Conservation (phyloP, 2,888 invertebrate genomes). For the Agonopterix alstromeriana region DNA sequence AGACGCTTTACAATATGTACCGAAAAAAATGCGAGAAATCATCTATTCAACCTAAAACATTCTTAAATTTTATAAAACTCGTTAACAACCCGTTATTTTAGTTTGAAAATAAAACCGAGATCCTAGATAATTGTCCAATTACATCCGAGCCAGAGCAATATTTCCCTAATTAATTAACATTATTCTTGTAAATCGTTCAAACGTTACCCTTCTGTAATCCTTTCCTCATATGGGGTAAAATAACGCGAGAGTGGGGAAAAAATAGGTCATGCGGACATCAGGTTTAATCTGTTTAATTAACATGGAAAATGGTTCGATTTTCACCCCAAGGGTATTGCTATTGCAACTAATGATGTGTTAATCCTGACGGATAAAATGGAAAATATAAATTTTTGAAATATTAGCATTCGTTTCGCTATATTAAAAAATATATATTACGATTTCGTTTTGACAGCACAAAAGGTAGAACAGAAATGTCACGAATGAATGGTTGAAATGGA, state of each 20-base stretch:
- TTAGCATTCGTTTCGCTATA: no score
- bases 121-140: slow-evolving; percentile 40
- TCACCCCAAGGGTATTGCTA: slow-evolving; percentile 34
- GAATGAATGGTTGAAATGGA: no score
- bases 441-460: no score
- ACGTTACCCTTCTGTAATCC: slow-evolving; percentile 20
- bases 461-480: no score
- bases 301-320: slow-evolving; percentile 66
- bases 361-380: slow-evolving; percentile 29
- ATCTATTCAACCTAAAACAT: no score
- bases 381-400: slow-evolving; percentile 1
- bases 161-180: slow-evolving; percentile 63
- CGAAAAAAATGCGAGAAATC: no score
- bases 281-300: slow-evolving; percentile 71
- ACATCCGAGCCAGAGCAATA: slow-evolving; percentile 36
- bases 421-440: no score
- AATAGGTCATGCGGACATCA: slow-evolving; percentile 63
- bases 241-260: slow-evolving; percentile 47
- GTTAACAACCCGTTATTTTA: neutral
- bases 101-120: neutral
- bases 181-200: slow-evolving; percentile 63
- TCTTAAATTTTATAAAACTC: no score
- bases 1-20: no score
- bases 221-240: slow-evolving; percentile 30
- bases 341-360: slow-evolving; percentile 62